A percentile compares a stretch with the other conserved stretches of the same genome.
Evolutionary conservation across 2,888 invertebrate genomes (phyloP).

Genomic region (Tenthredo scrophulariae): DNA sequence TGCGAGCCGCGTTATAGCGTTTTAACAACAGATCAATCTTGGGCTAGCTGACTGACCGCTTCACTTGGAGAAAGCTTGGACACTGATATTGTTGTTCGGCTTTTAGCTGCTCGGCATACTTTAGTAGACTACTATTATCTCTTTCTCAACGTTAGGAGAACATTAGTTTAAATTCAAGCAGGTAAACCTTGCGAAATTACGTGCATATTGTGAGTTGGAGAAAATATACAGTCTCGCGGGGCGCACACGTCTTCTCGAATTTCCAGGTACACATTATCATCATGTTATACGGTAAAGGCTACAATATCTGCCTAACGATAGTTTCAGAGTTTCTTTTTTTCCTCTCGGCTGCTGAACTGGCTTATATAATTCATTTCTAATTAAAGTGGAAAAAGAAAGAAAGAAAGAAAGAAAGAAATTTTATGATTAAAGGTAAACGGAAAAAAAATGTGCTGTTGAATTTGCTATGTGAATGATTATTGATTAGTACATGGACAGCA

Average conservation of each 20-base stretch:
- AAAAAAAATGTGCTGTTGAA: too few relatives aligned
- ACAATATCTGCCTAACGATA: neutral
- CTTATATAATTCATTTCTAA: constrained; percentile 7
- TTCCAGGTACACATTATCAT: neutral
- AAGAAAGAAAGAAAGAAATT: constrained; percentile 3
- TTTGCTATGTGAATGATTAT: too few relatives aligned
- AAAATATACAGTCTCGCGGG: neutral
- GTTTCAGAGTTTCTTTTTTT: constrained; percentile 18
- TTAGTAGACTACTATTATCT: neutral
- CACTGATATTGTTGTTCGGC: constrained; percentile 35
- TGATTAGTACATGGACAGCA: too few relatives aligned
- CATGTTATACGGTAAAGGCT: neutral
- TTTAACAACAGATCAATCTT: constrained; percentile 69
- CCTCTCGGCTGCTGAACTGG: neutral
- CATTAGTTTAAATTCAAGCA: neutral
- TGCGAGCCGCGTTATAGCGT: neutral
- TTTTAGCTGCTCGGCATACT: neutral
- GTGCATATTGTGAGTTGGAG: neutral
- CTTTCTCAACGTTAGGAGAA: neutral
- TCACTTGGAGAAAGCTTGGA: constrained; percentile 74
- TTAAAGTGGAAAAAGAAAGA: neutral
- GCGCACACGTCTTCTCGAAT: neutral
- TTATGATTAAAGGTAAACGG: neutral
- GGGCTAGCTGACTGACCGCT: constrained; percentile 78
- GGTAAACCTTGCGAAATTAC: neutral